These are phyloP conservation scores for Mythimna albipuncta DNA, from an alignment of 2,888 invertebrate species.

Conservation along the genomic window DNA sequence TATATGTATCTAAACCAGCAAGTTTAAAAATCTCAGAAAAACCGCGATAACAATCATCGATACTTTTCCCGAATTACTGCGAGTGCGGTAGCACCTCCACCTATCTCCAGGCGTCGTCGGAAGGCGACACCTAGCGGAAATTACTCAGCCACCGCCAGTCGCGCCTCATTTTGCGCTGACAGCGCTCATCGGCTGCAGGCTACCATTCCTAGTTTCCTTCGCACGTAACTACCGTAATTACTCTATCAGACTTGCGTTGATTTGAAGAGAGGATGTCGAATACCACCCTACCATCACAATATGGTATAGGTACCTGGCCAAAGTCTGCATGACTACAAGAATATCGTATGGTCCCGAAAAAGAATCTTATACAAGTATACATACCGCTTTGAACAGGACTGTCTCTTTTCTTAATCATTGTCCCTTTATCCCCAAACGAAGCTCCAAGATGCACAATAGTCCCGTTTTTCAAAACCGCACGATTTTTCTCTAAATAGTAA, in stretches of 20 bases:
- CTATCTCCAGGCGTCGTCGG: conserved; percentile 25
- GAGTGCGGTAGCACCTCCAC: conserved; percentile 11
- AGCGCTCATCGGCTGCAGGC: conserved; percentile 34
- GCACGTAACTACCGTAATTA: conserved; percentile 45
- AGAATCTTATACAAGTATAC: too few relatives aligned
- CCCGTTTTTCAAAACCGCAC: too few relatives aligned
- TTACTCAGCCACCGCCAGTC: conserved; percentile 56
- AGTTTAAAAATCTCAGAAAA: background rate
- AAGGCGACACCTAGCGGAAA: conserved; percentile 61
- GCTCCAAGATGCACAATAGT: too few relatives aligned
- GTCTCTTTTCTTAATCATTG: too few relatives aligned
- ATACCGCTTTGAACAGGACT: too few relatives aligned
- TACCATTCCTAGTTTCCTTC: conserved; percentile 37
- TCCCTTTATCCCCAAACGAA: too few relatives aligned
- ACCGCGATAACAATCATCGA: conserved; percentile 34
- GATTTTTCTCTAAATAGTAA: too few relatives aligned
- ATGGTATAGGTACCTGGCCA: background rate
- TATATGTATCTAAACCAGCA: background rate
- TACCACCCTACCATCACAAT: background rate
- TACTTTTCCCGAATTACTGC: conserved; percentile 49
- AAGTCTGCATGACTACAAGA: too few relatives aligned
- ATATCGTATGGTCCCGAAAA: too few relatives aligned
- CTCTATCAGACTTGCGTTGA: conserved; percentile 31
- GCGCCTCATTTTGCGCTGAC: conserved; percentile 51
- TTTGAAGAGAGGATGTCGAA: background rate